phyloP scores from a whole-genome alignment of 2,888 invertebrate species.

The Cataglyphis cursor region DNA sequence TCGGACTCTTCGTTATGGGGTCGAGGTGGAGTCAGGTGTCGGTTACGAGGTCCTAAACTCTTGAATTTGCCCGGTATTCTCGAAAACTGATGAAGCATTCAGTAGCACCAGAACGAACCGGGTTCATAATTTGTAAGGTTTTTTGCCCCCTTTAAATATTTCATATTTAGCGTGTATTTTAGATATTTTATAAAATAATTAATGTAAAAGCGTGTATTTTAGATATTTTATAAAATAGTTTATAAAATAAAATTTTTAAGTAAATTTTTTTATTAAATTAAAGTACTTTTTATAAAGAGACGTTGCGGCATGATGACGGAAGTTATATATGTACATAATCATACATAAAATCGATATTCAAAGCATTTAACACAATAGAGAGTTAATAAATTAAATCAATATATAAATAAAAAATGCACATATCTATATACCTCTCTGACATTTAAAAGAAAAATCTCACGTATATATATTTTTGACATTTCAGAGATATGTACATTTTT shows the following conservation, averaged over 20 bases:
- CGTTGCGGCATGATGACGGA: neutral
- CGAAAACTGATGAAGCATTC: constrained; percentile 50
- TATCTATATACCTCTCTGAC: neutral
- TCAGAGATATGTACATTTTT: too few relatives aligned
- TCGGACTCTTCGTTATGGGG: neutral
- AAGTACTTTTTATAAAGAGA: too few relatives aligned
- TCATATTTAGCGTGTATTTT: constrained; percentile 12
- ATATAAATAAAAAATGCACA: neutral
- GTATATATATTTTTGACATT: too few relatives aligned
- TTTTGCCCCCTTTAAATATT: neutral
- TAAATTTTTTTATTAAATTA: too few relatives aligned
- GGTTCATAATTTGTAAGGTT: constrained; percentile 7
- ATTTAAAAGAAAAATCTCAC: too few relatives aligned
- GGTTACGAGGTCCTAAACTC: constrained; percentile 46
- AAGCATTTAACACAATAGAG: neutral
- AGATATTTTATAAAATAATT: constrained; percentile 3
- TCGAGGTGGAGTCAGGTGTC: constrained; percentile 35
- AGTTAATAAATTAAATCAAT: neutral
- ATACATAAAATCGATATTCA: neutral
- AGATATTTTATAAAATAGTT: constrained; percentile 3
- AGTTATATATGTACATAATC: neutral
- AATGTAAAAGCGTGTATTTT: constrained; percentile 5
- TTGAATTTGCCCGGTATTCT: constrained; percentile 27
- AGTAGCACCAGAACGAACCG: constrained; percentile 19
- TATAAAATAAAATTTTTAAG: too few relatives aligned